Percentiles rank a stretch among this genome's conserved stretches.
Evolutionary conservation across 2,797 vertebrate species (phyloP).

Genomic region (Danionella dracula): DNA sequence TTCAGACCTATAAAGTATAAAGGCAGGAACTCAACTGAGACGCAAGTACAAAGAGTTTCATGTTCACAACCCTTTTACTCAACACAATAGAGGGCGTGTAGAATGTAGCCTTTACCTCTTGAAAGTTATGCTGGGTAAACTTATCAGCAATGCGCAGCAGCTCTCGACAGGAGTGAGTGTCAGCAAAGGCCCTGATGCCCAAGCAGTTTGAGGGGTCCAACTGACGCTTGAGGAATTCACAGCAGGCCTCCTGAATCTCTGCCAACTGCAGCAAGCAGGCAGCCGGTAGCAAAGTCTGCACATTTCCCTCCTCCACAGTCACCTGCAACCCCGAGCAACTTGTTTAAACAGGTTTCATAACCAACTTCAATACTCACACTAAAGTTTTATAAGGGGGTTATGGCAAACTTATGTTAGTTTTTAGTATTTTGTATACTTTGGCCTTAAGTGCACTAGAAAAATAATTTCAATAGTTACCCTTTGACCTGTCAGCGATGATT

Average conservation of each 20-base stretch:
- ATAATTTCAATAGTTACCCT: no score
- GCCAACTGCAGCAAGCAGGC: conserved; percentile 96
- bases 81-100: conserved; percentile 10
- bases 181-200: conserved; percentile 95
- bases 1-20: neutral
- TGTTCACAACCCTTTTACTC: neutral
- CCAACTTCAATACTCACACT: neutral
- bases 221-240: conserved; percentile 96
- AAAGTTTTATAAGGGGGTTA: no score
- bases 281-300: conserved; percentile 95
- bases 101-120: conserved; percentile 77
- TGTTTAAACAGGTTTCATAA: neutral
- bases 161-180: conserved; percentile 96
- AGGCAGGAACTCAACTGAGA: neutral
- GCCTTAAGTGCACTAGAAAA: no score
- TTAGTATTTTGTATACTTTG: no score
- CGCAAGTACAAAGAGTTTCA: neutral
- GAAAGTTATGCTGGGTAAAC: conserved; percentile 98
- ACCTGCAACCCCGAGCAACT: conserved; percentile 63
- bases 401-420: no score
- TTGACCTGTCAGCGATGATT: no score
- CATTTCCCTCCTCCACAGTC: conserved; percentile 96
- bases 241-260: conserved; percentile 98
- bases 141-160: conserved; percentile 96
- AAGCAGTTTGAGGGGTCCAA: conserved; percentile 97